Base-by-base conservation (phyloP, 2,113 vertebrate genomes). In the Heptranchias perlo region DNA sequence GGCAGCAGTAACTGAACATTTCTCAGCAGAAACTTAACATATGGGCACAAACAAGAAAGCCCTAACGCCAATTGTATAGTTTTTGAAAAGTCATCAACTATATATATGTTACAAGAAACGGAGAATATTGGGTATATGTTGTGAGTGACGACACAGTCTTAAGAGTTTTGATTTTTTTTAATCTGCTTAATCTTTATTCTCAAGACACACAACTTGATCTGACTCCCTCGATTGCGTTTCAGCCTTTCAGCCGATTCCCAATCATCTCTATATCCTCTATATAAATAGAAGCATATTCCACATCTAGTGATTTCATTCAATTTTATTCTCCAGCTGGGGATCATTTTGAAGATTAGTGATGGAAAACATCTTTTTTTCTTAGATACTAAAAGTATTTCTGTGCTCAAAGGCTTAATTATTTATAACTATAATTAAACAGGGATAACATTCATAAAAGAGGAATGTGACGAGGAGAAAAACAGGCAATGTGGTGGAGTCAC, bases 281-380 rank as follows among this genome's bases (percentile, higher is more conserved):
- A 52, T 95, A 69, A 95, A 95, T 49, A 95, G 47, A 73, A 95
- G 39, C 39, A 47, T 49, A 69, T 47, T 49, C 23, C 44, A 18
- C 65, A 65, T 94, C n/a, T 44, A 69, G 65, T 18, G 31, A 92
- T n/a, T 61, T 58, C 44, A 49, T 23, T 94, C 8, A 4, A 62
- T 44, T 94, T 44, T 47, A 39, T 25, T 49, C 93, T 28, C 93
- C 93, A 49, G 93, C 93, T 67, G 47, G 62, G 28, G 62, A 18
- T 11, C 65, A 47, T 16, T 95, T 69, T 95, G 28, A 94, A 35
- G 64, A 31, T 28, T 14, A 23, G 64, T 11, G 92, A 94, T 44
- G 21, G 92, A 64, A 65, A 94, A 65, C n/a, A 67, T 94, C 61
- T 65, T 65, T 94, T 67, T 94, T 47, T 95, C 65, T 52, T 13